Evolutionary conservation across 2,888 invertebrate species (phyloP).

Genomic region (Steromphala cineraria): DNA sequence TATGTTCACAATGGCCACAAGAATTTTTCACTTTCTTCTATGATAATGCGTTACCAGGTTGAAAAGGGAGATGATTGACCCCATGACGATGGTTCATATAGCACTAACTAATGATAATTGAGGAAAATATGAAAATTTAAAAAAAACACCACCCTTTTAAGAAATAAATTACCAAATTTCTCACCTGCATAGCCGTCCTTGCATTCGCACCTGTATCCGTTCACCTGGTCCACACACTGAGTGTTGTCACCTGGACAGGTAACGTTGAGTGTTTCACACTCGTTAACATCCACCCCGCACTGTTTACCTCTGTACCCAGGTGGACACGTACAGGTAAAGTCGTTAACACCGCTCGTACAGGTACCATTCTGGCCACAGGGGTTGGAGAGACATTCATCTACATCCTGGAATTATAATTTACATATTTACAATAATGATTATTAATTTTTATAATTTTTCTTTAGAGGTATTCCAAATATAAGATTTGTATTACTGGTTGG

Average conservation of each 20-base stretch:
- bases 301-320: constrained; percentile 39
- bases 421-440: too few species aligned
- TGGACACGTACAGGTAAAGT: constrained; percentile 40
- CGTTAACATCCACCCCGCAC: constrained; percentile 51
- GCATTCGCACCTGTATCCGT: constrained; percentile 49
- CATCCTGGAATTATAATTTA: constrained; percentile 41
- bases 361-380: constrained; percentile 53
- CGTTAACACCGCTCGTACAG: constrained; percentile 37
- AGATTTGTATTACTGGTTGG: too few species aligned
- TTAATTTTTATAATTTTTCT: too few species aligned
- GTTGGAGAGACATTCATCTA: constrained; percentile 55
- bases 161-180: background rate
- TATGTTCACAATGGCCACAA: too few species aligned
- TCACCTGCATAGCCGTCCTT: constrained; percentile 53
- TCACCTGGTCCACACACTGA: constrained; percentile 45
- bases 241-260: constrained; percentile 41
- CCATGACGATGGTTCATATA: too few species aligned
- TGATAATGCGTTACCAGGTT: too few species aligned
- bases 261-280: constrained; percentile 40
- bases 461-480: too few species aligned
- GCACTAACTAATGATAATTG: too few species aligned
- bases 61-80: too few species aligned
- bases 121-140: too few species aligned
- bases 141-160: too few species aligned
- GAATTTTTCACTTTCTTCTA: too few species aligned